Conservation (phyloP, 1,140 invertebrate genomes). For the Neuroterus valhalla region DNA sequence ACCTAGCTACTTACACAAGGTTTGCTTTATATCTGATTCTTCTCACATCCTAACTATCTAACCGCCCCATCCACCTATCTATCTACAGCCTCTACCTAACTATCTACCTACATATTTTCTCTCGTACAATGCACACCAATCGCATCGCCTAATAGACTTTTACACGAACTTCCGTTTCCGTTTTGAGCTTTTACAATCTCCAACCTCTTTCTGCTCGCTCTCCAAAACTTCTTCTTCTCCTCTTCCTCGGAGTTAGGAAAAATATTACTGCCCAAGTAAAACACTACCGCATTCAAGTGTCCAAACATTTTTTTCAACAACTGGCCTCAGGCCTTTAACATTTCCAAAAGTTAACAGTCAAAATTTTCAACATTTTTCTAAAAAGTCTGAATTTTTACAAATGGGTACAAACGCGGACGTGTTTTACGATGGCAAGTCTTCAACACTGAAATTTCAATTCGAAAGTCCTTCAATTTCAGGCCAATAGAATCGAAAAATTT, state of each 20-base stretch:
- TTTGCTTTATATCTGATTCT: slow-evolving; percentile 19
- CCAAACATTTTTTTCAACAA: not conserved
- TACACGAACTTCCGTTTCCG: not conserved
- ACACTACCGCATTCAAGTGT: not conserved
- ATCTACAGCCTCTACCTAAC: slow-evolving; percentile 36
- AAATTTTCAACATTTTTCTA: not conserved
- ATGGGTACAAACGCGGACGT: too few relatives aligned
- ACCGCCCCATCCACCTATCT: slow-evolving; percentile 35
- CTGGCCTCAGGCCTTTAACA: not conserved
- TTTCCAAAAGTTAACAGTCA: slow-evolving; percentile 1
- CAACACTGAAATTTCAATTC: too few relatives aligned
- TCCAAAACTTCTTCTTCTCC: not conserved
- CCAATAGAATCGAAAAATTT: not conserved
- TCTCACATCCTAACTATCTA: slow-evolving; percentile 30
- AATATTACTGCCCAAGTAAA: not conserved
- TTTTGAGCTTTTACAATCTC: slow-evolving; percentile 27
- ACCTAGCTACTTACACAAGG: slow-evolving; percentile 19
- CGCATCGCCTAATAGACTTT: slow-evolving; percentile 10
- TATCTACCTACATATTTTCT: slow-evolving; percentile 25
- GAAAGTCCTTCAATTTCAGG: too few relatives aligned
- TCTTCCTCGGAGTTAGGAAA: not conserved
- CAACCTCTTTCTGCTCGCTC: not conserved
- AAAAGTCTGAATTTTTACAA: too few relatives aligned
- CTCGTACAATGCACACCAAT: slow-evolving; percentile 27
- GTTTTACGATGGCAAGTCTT: too few relatives aligned